These are phyloP conservation scores for Theristicus caerulescens DNA, from an alignment of 2,113 vertebrate genomes.

Conservation along the genomic window DNA sequence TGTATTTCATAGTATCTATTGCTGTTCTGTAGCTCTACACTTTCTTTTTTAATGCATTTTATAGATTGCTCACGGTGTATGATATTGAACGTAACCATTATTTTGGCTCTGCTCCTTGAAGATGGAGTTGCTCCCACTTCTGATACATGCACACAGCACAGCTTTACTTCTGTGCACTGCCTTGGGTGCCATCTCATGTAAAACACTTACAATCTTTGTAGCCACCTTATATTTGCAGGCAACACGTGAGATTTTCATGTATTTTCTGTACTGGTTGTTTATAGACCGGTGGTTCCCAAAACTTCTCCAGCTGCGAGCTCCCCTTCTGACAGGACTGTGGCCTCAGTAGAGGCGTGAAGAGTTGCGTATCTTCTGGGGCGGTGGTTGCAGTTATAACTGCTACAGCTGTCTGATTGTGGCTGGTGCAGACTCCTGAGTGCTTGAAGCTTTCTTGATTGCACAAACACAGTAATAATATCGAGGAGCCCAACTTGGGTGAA, in stretches of 20 bases:
- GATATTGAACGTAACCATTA: not conserved
- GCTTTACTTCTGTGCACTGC: not conserved
- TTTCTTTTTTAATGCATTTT: not conserved
- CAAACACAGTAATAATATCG: not conserved
- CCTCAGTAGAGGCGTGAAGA: not conserved
- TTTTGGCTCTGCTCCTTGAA: not conserved
- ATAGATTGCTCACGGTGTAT: not conserved
- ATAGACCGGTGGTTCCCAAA: not conserved
- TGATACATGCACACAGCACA: not conserved
- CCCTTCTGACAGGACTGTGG: not conserved
- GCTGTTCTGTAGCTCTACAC: not conserved
- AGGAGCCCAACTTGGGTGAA: not conserved
- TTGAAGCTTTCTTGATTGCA: not conserved
- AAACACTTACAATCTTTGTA: not conserved
- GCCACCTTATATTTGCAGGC: not conserved
- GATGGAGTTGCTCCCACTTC: not conserved
- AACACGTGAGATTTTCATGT: not conserved
- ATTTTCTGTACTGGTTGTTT: not conserved
- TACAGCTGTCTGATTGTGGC: not conserved
- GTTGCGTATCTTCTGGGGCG: not conserved
- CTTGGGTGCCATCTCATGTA: not conserved
- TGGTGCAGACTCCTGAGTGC: not conserved
- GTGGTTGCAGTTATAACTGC: not conserved
- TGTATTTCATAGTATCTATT: not conserved
- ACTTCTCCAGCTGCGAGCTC: not conserved